Evolutionary conservation across 2,797 vertebrate species (phyloP), one percentile per base, ranked within the genome.

Genomic region (Acanthurus tractus): DNA sequence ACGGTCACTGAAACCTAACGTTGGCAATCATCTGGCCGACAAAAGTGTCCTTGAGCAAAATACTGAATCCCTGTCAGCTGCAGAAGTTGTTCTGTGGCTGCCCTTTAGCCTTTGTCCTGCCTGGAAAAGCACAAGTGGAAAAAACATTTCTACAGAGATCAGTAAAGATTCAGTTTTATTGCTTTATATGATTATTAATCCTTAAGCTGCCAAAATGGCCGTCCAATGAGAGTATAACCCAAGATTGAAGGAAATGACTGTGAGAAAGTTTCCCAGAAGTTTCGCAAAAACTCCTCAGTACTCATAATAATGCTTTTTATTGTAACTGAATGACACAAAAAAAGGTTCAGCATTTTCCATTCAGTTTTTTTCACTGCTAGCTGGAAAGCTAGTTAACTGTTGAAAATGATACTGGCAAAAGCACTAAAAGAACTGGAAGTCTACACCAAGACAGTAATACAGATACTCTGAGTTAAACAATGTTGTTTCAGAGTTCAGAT

Each of bases 161-260:
- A 71, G 76, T 77, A 81, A 84, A 81, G 59, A 59, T 53, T 34
- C 64, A 67, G 12, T 76, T 80, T 70, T 74, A 72, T 69, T 78
- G 65, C 62, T 57, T 81, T 81, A 76, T 56, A 74, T 69, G 68
- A 85, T 77, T 85, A 79, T 56, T 77, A 74, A 79, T 74, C 34
- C 78, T 48, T 58, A 63, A 69, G 20, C 49, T 78, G 64, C 70
- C 78, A 76, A 46, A 75, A 76, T 67, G 72, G 78, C 63, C 40
- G 59, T 78, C 82, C 71, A 81, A 68, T 11, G 5, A 78, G 76
- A 78, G 50, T 42, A 49, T 61, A 65, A 74, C 29, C 50, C 36
- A 68, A 34, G 55, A 79, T 18, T 76, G 56, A 78, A 70, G 68
- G 68, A 83, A 79, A 82, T 63, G 50, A 81, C 61, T 78, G 15